A percentile compares a stretch with the other conserved stretches of the same genome.
These are phyloP conservation scores for Tokudaia muenninki DNA, from an alignment of 2,797 vertebrate species.

Conservation along the genomic window DNA sequence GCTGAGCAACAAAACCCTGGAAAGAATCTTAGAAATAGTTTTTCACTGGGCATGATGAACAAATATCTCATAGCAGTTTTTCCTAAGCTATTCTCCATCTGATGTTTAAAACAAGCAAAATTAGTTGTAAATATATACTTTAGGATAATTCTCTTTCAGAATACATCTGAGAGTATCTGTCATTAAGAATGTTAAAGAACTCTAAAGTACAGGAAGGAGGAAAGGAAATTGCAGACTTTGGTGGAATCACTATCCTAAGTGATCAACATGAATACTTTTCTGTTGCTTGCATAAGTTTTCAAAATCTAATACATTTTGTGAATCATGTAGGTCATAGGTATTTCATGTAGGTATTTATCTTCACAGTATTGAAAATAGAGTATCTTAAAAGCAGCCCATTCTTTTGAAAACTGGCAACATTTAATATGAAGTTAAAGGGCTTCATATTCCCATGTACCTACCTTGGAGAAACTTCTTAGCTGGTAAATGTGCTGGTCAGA, in stretches of 20 bases:
- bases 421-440: not conserved
- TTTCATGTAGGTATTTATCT: not conserved
- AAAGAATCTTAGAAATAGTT: not conserved
- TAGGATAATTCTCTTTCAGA: not conserved
- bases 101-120: not conserved
- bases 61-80: not conserved
- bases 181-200: not conserved
- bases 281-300: not conserved
- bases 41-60: not conserved
- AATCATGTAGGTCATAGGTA: not conserved
- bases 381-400: not conserved
- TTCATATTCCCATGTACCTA: slow-evolving; percentile 49
- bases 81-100: not conserved
- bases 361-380: not conserved
- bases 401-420: not conserved
- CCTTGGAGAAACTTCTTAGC: not conserved
- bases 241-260: not conserved
- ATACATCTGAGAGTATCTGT: not conserved
- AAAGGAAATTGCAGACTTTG: not conserved
- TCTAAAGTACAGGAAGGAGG: not conserved
- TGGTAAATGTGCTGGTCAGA: slow-evolving; percentile 1
- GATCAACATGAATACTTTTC: not conserved
- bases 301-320: not conserved
- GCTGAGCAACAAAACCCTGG: not conserved
- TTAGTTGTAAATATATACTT: slow-evolving; percentile 18